Percentiles rank a stretch among this genome's conserved stretches.
phyloP scores from a whole-genome alignment of 1,140 invertebrate genomes.

The Drosophila lini region DNA sequence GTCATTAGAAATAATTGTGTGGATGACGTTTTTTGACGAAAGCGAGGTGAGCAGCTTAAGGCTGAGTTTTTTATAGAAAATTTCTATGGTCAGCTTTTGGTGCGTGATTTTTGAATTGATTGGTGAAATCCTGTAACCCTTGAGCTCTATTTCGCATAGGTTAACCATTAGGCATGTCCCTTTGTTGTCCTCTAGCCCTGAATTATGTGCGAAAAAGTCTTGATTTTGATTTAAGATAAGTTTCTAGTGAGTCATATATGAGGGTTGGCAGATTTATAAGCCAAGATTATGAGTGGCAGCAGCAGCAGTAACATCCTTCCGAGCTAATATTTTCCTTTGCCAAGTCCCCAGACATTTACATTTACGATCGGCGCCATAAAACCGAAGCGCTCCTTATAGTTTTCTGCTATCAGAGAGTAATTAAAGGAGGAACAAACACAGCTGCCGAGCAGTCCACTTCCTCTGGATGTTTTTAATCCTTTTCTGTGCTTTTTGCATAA shows the following conservation, averaged over 20 bases:
- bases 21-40: conserved; percentile 36
- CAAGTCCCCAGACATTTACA: conserved; percentile 49
- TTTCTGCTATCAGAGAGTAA: conserved; percentile 69
- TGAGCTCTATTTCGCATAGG: background rate
- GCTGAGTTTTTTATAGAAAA: conserved; percentile 6
- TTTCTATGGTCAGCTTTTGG: conserved; percentile 51
- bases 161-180: conserved; percentile 11
- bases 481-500: conserved; percentile 67
- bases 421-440: conserved; percentile 70
- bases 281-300: conserved; percentile 42
- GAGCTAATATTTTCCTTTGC: conserved; percentile 22
- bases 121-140: conserved; percentile 49
- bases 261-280: background rate
- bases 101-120: conserved; percentile 66
- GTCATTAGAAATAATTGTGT: conserved; percentile 78
- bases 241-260: conserved; percentile 46
- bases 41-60: conserved; percentile 60
- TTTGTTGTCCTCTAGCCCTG: conserved; percentile 43
- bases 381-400: conserved; percentile 56
- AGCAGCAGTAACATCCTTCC: conserved; percentile 13
- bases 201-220: conserved; percentile 68
- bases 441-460: conserved; percentile 47
- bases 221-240: conserved; percentile 63
- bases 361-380: conserved; percentile 60
- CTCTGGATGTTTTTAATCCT: conserved; percentile 74